Conservation (phyloP, 2,797 vertebrate species). For the Premnoplex brunnescens region DNA sequence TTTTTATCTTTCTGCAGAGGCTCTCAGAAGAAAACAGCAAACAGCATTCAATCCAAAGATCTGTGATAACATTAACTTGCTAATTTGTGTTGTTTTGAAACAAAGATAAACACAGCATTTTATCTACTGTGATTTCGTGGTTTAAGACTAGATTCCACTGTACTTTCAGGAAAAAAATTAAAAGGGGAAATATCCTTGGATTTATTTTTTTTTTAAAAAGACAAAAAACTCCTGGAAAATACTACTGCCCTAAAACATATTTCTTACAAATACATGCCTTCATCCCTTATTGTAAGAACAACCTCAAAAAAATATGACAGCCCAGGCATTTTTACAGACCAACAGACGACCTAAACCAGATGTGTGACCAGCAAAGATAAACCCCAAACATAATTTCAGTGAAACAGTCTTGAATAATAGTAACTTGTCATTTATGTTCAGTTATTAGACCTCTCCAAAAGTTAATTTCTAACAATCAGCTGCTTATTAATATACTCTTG, state of each 20-base stretch:
- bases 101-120: not conserved
- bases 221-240: not conserved
- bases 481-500: not conserved
- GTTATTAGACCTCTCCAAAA: not conserved
- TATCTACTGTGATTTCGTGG: not conserved
- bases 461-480: not conserved
- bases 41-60: not conserved
- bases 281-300: not conserved
- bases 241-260: not conserved
- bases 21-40: not conserved
- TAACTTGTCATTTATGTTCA: not conserved
- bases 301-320: not conserved
- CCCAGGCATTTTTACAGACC: not conserved
- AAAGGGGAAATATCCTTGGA: not conserved
- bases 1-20: not conserved
- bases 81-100: not conserved
- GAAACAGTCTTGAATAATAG: not conserved
- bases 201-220: not conserved
- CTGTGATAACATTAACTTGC: not conserved
- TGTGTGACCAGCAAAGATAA: not conserved
- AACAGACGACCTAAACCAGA: not conserved
- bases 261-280: not conserved
- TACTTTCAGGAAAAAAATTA: not conserved
- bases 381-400: not conserved
- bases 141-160: not conserved